Percentiles rank a stretch among this genome's conserved stretches.
phyloP scores from a whole-genome alignment of 1,140 invertebrate species.

The Macrobrachium rosenbergii region DNA sequence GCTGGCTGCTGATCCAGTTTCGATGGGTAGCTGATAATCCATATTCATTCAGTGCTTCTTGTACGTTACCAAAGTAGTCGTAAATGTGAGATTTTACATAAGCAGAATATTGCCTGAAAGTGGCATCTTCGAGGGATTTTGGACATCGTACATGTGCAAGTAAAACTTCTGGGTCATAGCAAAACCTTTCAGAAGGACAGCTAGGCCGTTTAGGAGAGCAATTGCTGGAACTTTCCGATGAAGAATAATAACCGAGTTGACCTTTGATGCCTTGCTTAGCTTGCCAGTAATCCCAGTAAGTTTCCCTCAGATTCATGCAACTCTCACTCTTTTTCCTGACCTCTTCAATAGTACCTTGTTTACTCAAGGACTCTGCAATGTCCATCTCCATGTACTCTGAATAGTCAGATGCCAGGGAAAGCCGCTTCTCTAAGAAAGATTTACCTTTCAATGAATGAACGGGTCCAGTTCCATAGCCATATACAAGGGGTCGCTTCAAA shows the following conservation, averaged over 20 bases:
- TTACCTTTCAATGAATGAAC: constrained; percentile 2
- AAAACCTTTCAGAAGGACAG: constrained; percentile 42
- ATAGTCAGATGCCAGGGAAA: constrained; percentile 34
- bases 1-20: constrained; percentile 52
- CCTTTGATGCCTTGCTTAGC: constrained; percentile 8
- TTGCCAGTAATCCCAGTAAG: constrained; percentile 54
- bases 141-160: constrained; percentile 47
- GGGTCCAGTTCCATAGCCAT: constrained; percentile 47
- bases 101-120: constrained; percentile 56
- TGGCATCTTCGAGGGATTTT: constrained; percentile 52
- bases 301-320: constrained; percentile 40
- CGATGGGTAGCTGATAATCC: not conserved
- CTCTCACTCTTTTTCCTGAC: constrained; percentile 9
- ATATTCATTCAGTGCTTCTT: constrained; percentile 29
- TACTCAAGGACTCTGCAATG: constrained; percentile 30
- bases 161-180: constrained; percentile 52
- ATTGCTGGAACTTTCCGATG: not conserved
- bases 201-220: not conserved
- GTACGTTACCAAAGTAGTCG: constrained; percentile 35
- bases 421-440: constrained; percentile 19
- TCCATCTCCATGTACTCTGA: constrained; percentile 53
- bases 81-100: constrained; percentile 46
- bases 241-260: not conserved
- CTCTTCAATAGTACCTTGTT: not conserved
- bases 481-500: constrained; percentile 47